Percentiles rank a stretch among this genome's conserved stretches.
Conservation (phyloP, 2,113 vertebrate genomes). For the Ifrita kowaldi region DNA sequence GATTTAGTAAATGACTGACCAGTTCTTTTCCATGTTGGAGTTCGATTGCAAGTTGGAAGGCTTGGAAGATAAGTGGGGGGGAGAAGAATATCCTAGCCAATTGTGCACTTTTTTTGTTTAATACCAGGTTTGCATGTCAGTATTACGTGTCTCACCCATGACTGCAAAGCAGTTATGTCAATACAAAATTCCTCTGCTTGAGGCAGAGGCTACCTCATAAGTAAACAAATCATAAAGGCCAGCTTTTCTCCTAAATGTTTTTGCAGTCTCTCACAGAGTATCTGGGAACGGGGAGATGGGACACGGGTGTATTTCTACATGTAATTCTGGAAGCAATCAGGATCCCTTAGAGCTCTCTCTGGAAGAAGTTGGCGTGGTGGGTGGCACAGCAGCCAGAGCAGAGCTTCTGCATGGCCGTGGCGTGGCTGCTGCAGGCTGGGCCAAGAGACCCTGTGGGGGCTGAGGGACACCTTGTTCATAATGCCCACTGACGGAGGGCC, state of each 20-base stretch:
- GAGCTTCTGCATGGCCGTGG: background rate
- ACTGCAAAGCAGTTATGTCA: constrained; percentile 5
- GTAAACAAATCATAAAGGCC: background rate
- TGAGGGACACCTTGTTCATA: background rate
- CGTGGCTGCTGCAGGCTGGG: background rate
- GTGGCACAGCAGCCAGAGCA: background rate
- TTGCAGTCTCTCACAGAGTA: background rate
- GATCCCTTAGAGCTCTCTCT: background rate
- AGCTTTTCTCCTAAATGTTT: background rate
- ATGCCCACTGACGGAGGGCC: no score
- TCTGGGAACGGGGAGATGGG: background rate
- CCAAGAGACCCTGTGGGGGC: background rate
- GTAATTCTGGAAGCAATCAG: background rate
- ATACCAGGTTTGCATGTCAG: background rate
- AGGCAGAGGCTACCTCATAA: background rate
- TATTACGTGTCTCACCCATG: background rate
- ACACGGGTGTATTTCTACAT: background rate
- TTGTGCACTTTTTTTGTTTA: background rate
- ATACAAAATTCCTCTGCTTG: background rate
- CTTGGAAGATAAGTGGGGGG: background rate
- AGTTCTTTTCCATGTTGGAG: constrained; percentile 26
- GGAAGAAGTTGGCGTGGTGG: background rate
- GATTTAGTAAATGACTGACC: constrained; percentile 47
- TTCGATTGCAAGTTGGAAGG: background rate
- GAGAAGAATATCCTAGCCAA: background rate